Evolutionary conservation across 2,888 invertebrate species (phyloP), one percentile per base, ranked within the genome.

Genomic region (Lasioglossum lativentre): DNA sequence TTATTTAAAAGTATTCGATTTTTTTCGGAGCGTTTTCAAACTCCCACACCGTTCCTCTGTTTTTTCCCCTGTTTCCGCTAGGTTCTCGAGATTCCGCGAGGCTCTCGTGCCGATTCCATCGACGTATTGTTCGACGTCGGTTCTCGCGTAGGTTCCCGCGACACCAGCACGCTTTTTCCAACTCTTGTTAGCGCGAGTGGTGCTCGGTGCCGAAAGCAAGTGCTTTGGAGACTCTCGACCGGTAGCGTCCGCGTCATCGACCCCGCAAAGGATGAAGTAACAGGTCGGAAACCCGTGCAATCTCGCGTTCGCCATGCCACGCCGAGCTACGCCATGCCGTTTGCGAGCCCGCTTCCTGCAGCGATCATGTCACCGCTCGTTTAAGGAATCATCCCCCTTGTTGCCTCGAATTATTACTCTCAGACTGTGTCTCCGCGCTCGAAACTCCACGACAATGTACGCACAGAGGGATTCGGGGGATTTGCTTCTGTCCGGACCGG

Each of bases 121-220:
- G 68, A 23, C 68, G 38, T 10, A 38, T 68, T 34, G 68, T 68
- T 68, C 66, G 34, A 19, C 19, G 75, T 40, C 0, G 27, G 2
- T n/a, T 19, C 59, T 42, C 38, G 56, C 47, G 27, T 16, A 27
- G 19, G 2, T n/a, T 16, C 59, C 5, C 38, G 59, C 42, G 59
- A 42, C 75, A 34, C 8, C 66, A 2, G 59, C 59, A 4, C 27
- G 30, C 27, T 19, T 78, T 82, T 82, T 74, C 73, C 78, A 80
- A 76, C 82, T 59, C 86, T 78, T 83, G 83, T 86, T 86, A 88
- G 56, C 82, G 75, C 40, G 76, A 83, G 80, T 77, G 88, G 77
- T 81, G 80, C 80, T 87, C 78, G 80, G 75, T 76, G 75, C 75
- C 78, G 73, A 82, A 87, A 88, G 88, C 88, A 75, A 81, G 81